Conservation (phyloP, 2,797 vertebrate species). For the Argya squamiceps region DNA sequence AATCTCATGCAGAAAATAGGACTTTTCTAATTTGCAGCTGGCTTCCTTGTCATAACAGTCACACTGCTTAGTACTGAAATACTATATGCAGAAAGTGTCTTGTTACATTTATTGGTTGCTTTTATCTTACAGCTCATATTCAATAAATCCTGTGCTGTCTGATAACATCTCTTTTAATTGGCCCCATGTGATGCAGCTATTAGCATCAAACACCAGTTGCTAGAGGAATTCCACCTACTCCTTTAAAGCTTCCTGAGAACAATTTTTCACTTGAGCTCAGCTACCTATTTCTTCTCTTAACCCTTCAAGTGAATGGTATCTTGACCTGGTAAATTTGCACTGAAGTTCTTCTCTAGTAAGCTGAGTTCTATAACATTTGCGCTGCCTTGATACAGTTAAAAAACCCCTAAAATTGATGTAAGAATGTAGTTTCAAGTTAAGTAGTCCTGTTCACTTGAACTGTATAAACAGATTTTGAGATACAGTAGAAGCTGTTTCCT, state of each 20-base stretch:
- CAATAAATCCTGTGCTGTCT: background rate
- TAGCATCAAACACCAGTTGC: background rate
- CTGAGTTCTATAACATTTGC: background rate
- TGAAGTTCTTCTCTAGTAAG: background rate
- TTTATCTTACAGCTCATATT: background rate
- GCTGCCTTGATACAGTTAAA: background rate
- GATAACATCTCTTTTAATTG: background rate
- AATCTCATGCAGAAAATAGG: background rate
- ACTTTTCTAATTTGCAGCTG: background rate
- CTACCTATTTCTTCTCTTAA: background rate
- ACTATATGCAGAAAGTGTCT: background rate
- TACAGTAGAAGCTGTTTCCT: background rate
- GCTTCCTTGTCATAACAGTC: background rate
- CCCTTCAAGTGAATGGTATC: background rate
- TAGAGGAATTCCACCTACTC: background rate
- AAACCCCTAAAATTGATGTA: background rate
- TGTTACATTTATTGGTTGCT: background rate
- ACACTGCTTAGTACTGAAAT: background rate
- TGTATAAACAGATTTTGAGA: background rate
- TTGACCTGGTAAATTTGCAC: background rate
- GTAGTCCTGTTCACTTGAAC: background rate
- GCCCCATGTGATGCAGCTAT: background rate
- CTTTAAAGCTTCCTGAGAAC: background rate
- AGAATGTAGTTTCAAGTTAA: background rate
- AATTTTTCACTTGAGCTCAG: background rate